Base-by-base conservation (phyloP, 2,888 invertebrate genomes). In the Allophyes oxyacanthae region DNA sequence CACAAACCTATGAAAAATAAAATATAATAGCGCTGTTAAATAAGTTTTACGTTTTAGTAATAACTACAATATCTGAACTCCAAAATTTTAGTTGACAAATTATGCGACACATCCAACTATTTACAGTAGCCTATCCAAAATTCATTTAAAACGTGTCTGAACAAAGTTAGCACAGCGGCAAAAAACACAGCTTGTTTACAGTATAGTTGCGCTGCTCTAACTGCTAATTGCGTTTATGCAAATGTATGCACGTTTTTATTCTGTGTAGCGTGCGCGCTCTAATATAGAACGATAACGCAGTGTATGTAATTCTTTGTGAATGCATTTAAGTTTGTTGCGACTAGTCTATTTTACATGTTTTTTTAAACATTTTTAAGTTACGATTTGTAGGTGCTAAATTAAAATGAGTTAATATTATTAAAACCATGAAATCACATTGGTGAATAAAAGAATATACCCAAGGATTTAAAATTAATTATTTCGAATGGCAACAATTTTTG, bases 171-270 rank as follows among this genome's bases (percentile, higher is more conserved):
- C 36, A 14, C 36, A 48, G 49, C 48, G 46, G 45, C 43, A 49
- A 42, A 63, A 60, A 72, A 65, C 62, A 34, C 46, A 46, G 28
- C 45, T 33, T 13, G 34, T 13, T 9, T 40, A 7, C 41, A 25
- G 43, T 43, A 41, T 54, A n/a, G 50, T 26, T 32, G 33, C 32
- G 64, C 52, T 52, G 69, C 49, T 56, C 41, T 61, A 45, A 57
- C 53, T 69, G 64, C 72, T 79, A 79, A 83, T 77, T 75, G 73
- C 72, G 67, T 79, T 69, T 72, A 79, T 80, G 81, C 64, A 74
- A 76, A 80, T 79, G 58, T 68, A 42, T 51, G 38, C 43, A 13
- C 20, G 54, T 45, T 65, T 75, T 71, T 72, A 26, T 50, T 32
- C 48, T 9, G 60, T 38, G 4, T 43, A 56, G 58, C 58, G 65